These are phyloP conservation scores for Dynastes hyllus DNA, from an alignment of 2,888 invertebrate genomes.

Conservation along the genomic window DNA sequence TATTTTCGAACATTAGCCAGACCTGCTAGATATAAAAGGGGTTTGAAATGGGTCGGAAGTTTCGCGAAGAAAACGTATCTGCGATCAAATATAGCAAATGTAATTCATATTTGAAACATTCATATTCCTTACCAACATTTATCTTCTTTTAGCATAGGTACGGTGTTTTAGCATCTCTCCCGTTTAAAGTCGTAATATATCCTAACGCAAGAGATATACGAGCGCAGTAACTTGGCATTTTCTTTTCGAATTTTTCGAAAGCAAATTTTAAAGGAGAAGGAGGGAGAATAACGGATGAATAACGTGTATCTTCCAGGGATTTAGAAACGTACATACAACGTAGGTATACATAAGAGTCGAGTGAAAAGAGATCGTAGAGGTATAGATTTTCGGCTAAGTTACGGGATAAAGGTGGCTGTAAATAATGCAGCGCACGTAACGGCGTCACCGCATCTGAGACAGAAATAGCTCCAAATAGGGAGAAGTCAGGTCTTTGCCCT, in stretches of 20 bases:
- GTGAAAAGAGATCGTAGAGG: conserved; percentile 52
- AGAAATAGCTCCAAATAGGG: conserved; percentile 64
- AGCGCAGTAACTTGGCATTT: conserved; percentile 30
- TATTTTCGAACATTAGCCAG: too few species aligned
- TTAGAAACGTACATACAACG: background rate
- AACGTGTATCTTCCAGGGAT: background rate
- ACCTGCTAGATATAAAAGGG: too few species aligned
- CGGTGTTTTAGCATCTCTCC: background rate
- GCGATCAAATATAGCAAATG: too few species aligned
- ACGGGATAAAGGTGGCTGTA: conserved; percentile 66
- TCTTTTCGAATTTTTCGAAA: conserved; percentile 47
- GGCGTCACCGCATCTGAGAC: conserved; percentile 62
- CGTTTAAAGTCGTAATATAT: conserved; percentile 34
- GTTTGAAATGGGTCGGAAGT: too few species aligned
- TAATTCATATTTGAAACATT: background rate
- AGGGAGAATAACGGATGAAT: conserved; percentile 29
- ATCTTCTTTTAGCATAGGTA: conserved; percentile 1
- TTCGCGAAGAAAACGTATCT: too few species aligned
- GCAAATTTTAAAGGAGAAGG: conserved; percentile 49
- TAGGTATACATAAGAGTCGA: background rate
- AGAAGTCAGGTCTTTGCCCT: conserved; percentile 56
- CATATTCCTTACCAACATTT: background rate
- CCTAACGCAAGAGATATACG: conserved; percentile 49
- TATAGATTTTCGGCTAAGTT: conserved; percentile 67
- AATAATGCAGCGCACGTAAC: conserved; percentile 69